A percentile compares a stretch with the other conserved stretches of the same genome.
Evolutionary conservation across 1,140 invertebrate species (phyloP).

Genomic region (Atta colombica): DNA sequence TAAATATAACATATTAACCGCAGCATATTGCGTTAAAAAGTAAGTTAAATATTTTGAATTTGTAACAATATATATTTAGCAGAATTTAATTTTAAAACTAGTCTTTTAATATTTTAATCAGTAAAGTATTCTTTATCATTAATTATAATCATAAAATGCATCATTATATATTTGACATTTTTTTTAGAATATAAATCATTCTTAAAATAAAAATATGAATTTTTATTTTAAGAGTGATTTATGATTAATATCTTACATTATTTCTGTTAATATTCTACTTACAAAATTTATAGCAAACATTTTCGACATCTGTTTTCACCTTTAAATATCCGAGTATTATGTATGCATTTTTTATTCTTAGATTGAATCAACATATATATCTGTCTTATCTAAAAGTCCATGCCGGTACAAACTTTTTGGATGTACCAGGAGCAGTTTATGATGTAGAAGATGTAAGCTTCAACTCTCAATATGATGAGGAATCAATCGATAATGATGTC

Average conservation of each 20-base stretch:
- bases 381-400: background rate
- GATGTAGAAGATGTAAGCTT: slow-evolving; percentile 59
- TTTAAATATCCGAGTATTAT: too few relatives aligned
- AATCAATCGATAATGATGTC: slow-evolving; percentile 80
- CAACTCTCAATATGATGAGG: slow-evolving; percentile 75
- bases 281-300: background rate
- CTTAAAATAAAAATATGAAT: too few relatives aligned
- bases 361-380: background rate
- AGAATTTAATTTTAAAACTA: background rate
- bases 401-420: slow-evolving; percentile 45
- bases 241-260: too few relatives aligned
- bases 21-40: slow-evolving; percentile 13
- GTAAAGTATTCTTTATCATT: too few relatives aligned
- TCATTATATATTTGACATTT: too few relatives aligned
- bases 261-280: too few relatives aligned
- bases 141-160: too few relatives aligned
- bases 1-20: background rate
- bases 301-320: background rate
- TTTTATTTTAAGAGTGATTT: too few relatives aligned
- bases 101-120: background rate
- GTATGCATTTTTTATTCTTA: background rate
- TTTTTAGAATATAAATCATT: too few relatives aligned
- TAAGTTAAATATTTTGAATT: slow-evolving; percentile 7
- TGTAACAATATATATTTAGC: background rate
- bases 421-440: slow-evolving; percentile 61